A percentile compares a stretch with the other conserved stretches of the same genome.
Evolutionary conservation across 2,797 vertebrate species (phyloP).

Genomic region (Echiichthys vipera): DNA sequence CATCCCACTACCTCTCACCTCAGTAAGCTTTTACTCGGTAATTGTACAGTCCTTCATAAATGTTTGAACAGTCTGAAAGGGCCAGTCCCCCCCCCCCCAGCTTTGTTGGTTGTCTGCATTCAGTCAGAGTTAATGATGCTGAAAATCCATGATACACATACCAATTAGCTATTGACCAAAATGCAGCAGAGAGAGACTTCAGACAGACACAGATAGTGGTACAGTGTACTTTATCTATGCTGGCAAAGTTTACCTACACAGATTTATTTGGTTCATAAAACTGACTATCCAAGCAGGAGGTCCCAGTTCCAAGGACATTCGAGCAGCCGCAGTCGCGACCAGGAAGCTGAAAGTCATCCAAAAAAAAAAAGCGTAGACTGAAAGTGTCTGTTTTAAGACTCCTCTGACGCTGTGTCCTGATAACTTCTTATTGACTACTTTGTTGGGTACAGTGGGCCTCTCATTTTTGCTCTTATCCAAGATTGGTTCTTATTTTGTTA

Average conservation of each 20-base stretch:
- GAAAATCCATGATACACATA: slow-evolving; percentile 16
- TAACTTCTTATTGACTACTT: slow-evolving; percentile 5
- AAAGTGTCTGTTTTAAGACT: slow-evolving; percentile 27
- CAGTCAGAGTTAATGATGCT: slow-evolving; percentile 18
- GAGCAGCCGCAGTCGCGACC: slow-evolving; percentile 29
- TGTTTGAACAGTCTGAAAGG: slow-evolving; percentile 28
- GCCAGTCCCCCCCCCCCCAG: neutral
- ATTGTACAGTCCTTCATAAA: slow-evolving; percentile 8
- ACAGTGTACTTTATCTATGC: neutral
- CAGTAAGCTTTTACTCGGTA: neutral
- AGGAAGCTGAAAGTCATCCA: slow-evolving; percentile 38
- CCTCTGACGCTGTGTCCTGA: slow-evolving; percentile 15
- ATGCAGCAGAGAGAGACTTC: neutral
- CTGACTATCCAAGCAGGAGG: slow-evolving; percentile 41
- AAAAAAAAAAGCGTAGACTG: slow-evolving; percentile 26
- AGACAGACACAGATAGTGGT: neutral
- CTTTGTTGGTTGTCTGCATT: neutral
- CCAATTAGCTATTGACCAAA: slow-evolving; percentile 4
- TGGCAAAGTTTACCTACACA: slow-evolving; percentile 2
- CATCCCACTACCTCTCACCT: neutral
- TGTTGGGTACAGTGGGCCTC: slow-evolving; percentile 10
- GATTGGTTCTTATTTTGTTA: no score
- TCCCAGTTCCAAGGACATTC: slow-evolving; percentile 47
- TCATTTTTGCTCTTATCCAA: no score
- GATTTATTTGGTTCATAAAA: slow-evolving; percentile 29